Conservation (phyloP, 2,113 vertebrate species). For the Cochlearius cochlearius region DNA sequence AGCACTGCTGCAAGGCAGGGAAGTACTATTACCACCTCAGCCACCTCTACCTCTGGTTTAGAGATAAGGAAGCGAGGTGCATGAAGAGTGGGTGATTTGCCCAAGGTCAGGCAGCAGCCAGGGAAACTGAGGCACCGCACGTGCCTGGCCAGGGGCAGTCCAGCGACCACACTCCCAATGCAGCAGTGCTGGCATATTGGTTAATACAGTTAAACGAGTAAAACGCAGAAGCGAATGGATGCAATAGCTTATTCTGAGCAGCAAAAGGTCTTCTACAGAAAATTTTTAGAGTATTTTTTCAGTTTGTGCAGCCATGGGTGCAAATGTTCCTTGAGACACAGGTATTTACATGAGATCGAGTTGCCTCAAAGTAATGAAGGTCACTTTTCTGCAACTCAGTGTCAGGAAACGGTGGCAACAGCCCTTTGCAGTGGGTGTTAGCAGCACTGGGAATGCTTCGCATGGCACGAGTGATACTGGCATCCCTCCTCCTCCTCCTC, state of each 20-base stretch:
- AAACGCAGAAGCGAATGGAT: background rate
- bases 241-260: background rate
- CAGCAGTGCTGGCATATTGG: accelerated
- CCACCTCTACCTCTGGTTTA: background rate
- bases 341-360: background rate
- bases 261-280: background rate
- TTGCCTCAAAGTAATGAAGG: background rate
- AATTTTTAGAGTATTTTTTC: background rate
- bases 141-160: background rate
- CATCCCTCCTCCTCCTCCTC: background rate
- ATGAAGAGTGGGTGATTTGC: background rate
- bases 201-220: background rate
- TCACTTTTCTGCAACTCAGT: background rate
- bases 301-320: background rate
- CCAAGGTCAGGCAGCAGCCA: background rate
- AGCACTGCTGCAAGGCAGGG: background rate
- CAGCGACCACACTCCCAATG: background rate
- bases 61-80: background rate
- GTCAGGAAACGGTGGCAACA: background rate
- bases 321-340: background rate
- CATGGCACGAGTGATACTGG: accelerated
- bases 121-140: background rate
- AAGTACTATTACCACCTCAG: background rate
- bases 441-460: background rate
- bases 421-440: background rate